phyloP scores from a whole-genome alignment of 2,113 vertebrate genomes.

The Tricholaema leucomelas region DNA sequence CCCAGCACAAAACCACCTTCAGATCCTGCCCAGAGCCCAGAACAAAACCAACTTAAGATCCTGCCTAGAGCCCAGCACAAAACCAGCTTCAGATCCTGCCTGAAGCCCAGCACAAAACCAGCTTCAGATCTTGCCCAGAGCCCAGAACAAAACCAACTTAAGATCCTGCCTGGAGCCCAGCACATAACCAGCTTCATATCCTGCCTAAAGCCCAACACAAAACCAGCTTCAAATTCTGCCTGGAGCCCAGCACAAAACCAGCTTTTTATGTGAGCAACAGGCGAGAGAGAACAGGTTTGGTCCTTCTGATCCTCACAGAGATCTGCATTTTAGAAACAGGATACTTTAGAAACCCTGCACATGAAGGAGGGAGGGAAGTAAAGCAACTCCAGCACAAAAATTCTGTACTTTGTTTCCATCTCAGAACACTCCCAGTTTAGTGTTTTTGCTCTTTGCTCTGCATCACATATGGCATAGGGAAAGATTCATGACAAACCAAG shows the following conservation, averaged over 20 bases:
- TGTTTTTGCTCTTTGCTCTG: not conserved
- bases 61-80: not conserved
- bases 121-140: not conserved
- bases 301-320: not conserved
- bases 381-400: not conserved
- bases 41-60: not conserved
- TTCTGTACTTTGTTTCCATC: not conserved
- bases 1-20: not conserved
- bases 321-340: not conserved
- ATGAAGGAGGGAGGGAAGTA: not conserved
- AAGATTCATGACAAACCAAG: rapidly evolving
- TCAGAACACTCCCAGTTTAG: not conserved
- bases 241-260: not conserved
- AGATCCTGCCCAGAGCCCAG: no score
- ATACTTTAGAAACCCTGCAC: not conserved
- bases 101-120: no score
- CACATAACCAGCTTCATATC: not conserved
- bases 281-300: not conserved
- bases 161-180: no score
- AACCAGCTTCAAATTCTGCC: not conserved
- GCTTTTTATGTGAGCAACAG: rapidly evolving
- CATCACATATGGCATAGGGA: rapidly evolving
- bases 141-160: not conserved
- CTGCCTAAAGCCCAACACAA: not conserved
- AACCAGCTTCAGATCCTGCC: not conserved